Conservation (phyloP, 2,797 vertebrate genomes). For the Pantherophis vulpinus region DNA sequence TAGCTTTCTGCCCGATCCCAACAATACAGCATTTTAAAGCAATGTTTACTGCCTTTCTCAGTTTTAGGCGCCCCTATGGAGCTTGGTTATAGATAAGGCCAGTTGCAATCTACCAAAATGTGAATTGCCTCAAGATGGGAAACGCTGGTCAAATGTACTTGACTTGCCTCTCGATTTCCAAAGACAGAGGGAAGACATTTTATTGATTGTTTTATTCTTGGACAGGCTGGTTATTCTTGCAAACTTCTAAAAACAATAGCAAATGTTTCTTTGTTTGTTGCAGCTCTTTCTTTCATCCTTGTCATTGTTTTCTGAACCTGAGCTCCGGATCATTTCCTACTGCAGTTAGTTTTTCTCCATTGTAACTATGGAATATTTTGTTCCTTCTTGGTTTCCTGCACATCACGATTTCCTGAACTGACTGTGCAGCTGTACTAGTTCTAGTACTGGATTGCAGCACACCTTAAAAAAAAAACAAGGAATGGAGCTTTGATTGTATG, state of each 20-base stretch:
- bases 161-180: not conserved
- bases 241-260: not conserved
- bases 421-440: not conserved
- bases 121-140: not conserved
- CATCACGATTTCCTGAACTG: not conserved
- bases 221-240: not conserved
- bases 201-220: not conserved
- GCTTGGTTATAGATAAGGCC: not conserved
- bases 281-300: not conserved
- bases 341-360: rapidly evolving
- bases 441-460: not conserved
- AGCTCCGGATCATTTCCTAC: not conserved
- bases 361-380: not conserved
- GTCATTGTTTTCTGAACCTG: not conserved
- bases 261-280: not conserved
- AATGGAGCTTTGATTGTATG: not conserved
- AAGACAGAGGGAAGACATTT: not conserved
- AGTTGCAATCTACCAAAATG: not conserved
- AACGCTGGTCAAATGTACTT: not conserved
- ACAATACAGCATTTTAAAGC: not conserved
- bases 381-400: not conserved
- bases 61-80: not conserved
- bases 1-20: not conserved
- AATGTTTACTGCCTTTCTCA: not conserved
- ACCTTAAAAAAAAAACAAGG: not conserved